Base-by-base conservation (phyloP, 2,888 invertebrate species). In the Pyrrhopygopsis socrates region DNA sequence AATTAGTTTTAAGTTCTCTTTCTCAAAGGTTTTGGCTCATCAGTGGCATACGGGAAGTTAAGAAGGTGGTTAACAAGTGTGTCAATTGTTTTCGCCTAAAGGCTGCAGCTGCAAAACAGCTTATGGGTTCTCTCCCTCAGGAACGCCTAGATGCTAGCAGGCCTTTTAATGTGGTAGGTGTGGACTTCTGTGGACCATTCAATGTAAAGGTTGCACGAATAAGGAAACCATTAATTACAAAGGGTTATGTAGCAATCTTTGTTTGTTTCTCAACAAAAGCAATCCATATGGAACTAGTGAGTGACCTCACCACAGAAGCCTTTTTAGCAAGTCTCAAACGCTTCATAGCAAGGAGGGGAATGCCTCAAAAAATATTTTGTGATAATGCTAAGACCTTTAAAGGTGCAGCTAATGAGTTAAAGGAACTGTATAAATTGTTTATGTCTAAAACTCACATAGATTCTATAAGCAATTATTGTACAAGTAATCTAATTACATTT, bases 351-450 rank as follows among this genome's bases (percentile, higher is more conserved):
- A 71, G 92, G 20, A 22, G 87, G 45, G 89, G 88, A 2, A 50
- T 85, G 38, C 88, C 86, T 11, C 30, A 38, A 9, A 8, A 81
- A 13, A 82, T 92, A 6, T 90, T 74, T 74, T 92, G 87, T 63
- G 92, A 92, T 29, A 89, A 92, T 67, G 88, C 83, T 4, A 86
- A 63, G 15, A 88, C 84, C 0, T 92, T 89, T 71, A 87, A 83
- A 63, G 84, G 87, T 18, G 87, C 88, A 11, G 3, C 2, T 0
- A 91, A 84, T 67, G 9, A 67, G 13, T 71, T 91, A 63, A 81
- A 77, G 6, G 78, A 83, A 34, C 60, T 91, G 24, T 83, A 84
- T 81, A 71, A 77, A 5, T 63, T 86, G 58, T 45, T 50, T 20
- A 30, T 4, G 2, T 87, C 85, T 41, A 75, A 73, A 60, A 22